Percentiles rank a stretch among this genome's conserved stretches.
Evolutionary conservation across 2,113 vertebrate genomes (phyloP).

Genomic region (Misgurnus mizolepis): DNA sequence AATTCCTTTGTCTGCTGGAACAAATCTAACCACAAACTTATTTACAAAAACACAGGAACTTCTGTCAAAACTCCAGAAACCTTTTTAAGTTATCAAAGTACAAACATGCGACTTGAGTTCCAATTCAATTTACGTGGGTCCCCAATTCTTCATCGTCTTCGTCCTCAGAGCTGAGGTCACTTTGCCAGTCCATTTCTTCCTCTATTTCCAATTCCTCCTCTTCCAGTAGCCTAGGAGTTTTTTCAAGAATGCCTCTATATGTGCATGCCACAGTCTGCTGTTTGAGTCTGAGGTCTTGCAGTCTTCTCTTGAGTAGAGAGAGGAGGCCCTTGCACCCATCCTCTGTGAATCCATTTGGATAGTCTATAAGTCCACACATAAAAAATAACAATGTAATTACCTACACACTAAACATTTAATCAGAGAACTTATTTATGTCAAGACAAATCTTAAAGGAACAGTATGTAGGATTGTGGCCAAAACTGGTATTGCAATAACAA

Average conservation of each 20-base stretch:
- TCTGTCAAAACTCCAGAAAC: neutral
- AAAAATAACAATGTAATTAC: neutral
- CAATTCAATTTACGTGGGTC: neutral
- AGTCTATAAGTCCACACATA: slow-evolving; percentile 15
- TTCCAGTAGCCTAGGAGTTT: neutral
- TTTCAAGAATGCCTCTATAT: neutral
- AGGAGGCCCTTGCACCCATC: neutral
- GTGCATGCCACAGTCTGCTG: slow-evolving; percentile 13
- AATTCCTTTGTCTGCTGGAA: too few relatives aligned
- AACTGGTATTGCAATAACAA: too few relatives aligned
- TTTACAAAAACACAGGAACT: neutral
- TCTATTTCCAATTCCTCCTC: slow-evolving; percentile 2
- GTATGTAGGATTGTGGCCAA: too few relatives aligned
- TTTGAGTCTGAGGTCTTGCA: neutral
- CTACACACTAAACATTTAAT: neutral
- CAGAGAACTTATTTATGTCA: neutral
- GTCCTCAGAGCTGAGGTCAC: neutral
- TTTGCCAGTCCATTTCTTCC: neutral
- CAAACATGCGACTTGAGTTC: neutral
- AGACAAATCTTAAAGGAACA: too few relatives aligned
- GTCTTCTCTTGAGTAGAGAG: slow-evolving; percentile 5
- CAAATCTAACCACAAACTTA: neutral
- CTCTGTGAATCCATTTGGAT: slow-evolving; percentile 6
- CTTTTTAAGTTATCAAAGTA: neutral
- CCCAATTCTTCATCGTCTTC: neutral